These are phyloP conservation scores for Calosoma granatense DNA, from an alignment of 1,140 invertebrate species.

Conservation along the genomic window DNA sequence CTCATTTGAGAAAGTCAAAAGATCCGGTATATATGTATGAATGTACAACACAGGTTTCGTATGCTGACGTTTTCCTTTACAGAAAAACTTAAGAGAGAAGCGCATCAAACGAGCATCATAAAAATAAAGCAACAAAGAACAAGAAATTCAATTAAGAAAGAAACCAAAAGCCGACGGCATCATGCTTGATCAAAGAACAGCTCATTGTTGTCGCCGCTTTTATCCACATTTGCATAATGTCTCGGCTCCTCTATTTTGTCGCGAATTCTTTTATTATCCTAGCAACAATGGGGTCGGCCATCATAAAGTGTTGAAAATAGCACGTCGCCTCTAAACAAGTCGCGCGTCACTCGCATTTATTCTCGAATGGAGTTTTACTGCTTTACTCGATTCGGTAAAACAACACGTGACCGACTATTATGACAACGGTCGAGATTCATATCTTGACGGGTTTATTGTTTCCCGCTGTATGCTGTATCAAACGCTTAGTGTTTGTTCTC, in stretches of 20 bases:
- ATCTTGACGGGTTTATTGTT: too few species aligned
- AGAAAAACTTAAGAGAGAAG: too few species aligned
- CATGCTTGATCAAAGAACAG: slow-evolving; percentile 2
- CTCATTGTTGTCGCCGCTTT: neutral
- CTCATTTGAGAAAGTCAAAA: too few species aligned
- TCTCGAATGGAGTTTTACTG: neutral
- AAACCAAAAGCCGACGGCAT: slow-evolving; percentile 3
- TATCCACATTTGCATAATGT: neutral
- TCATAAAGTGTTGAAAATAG: neutral
- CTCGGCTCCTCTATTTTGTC: neutral
- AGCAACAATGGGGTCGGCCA: neutral
- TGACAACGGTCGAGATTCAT: too few species aligned
- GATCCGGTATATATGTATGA: too few species aligned
- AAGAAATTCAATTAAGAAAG: slow-evolving; percentile 7
- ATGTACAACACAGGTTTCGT: too few species aligned
- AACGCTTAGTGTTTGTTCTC: too few species aligned
- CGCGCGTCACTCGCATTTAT: neutral
- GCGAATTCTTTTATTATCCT: neutral
- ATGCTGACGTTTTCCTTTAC: too few species aligned
- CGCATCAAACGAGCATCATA: neutral
- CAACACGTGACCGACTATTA: too few species aligned
- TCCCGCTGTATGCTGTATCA: too few species aligned
- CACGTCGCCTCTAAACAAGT: neutral
- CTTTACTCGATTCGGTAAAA: too few species aligned
- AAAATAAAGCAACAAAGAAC: slow-evolving; percentile 3